Conservation (phyloP, 2,888 invertebrate genomes). For the Bimastos eiseni region DNA sequence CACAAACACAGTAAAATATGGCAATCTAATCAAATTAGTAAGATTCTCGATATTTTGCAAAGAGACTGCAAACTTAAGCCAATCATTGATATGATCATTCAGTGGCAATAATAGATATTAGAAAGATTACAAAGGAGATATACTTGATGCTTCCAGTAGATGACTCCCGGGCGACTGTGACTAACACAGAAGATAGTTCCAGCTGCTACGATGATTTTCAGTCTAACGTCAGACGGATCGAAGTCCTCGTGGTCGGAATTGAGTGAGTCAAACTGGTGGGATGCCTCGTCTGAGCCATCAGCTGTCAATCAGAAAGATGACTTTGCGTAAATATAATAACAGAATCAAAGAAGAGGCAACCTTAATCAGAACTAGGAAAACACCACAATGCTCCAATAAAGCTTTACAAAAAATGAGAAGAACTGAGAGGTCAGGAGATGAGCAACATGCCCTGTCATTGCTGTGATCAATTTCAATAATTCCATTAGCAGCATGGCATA, state of each 20-base stretch:
- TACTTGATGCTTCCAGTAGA: conserved; percentile 79
- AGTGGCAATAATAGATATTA: too few species aligned
- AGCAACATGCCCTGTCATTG: too few species aligned
- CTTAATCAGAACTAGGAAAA: too few species aligned
- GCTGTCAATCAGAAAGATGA: conserved; percentile 9
- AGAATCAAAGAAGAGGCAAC: neutral
- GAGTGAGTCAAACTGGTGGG: neutral
- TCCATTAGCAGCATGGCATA: too few species aligned
- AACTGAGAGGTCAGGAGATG: too few species aligned
- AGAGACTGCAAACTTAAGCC: neutral
- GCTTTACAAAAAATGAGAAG: too few species aligned
- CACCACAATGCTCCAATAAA: too few species aligned
- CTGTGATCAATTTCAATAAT: too few species aligned
- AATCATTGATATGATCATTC: neutral
- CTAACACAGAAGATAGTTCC: conserved; percentile 74
- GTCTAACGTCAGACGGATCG: conserved; percentile 36
- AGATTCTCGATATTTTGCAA: neutral
- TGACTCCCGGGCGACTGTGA: conserved; percentile 67
- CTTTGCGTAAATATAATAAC: neutral
- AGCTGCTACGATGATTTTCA: conserved; percentile 67
- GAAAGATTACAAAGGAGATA: neutral
- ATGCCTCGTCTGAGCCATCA: conserved; percentile 13
- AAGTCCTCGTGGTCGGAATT: neutral
- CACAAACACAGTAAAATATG: too few species aligned
- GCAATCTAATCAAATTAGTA: neutral